Base-by-base conservation (phyloP, 2,113 vertebrate species). In the Calidris pygmaea region DNA sequence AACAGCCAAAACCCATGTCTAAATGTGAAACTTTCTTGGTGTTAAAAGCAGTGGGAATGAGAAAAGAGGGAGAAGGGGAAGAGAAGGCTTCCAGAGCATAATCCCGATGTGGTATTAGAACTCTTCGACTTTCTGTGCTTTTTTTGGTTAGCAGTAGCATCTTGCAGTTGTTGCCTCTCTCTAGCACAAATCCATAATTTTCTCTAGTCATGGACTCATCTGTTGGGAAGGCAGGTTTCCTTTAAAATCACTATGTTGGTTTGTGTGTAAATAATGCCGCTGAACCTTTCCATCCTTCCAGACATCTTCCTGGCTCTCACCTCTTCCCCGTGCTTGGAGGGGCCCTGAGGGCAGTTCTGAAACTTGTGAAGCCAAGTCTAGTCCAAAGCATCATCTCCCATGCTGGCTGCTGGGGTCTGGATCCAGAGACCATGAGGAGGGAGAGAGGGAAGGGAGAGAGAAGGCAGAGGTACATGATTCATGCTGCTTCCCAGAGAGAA, bases 11-110 rank as follows among this genome's bases (percentile, higher is more conserved):
- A 47, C 92, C 62, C 96, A 93, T 97, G 80, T 95, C 96, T 93
- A 96, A 97, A 96, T 73, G 91, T 98, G 97, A 98, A 97, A 80
- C 78, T 88, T 95, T 43, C 66, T 93, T 82, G 88, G 74, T 96
- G 88, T 96, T 92, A 76, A 95, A 96, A 88, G 52, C 50, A 62
- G 63, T 52, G 85, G 83, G 90, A 94, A 91, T 63, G 80, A 85
- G 82, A 93, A 77, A 80, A 78, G 76, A 89, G 91, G 81, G 65
- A 94, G 60, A 79, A 75, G 59, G 81, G 58, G 66, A 77, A 94
- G 63, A 90, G 73, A 85, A 91, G 72, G 66, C 68, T 90, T 86
- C 88, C 75, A 77, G 92, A 90, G 45, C 5, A 7, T 53, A 87
- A 95, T 62, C 68, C 85, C 90, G 79, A 71, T 0, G 1, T 67